Conservation (phyloP, 2,888 invertebrate species). For the Vesta saturnalis region DNA sequence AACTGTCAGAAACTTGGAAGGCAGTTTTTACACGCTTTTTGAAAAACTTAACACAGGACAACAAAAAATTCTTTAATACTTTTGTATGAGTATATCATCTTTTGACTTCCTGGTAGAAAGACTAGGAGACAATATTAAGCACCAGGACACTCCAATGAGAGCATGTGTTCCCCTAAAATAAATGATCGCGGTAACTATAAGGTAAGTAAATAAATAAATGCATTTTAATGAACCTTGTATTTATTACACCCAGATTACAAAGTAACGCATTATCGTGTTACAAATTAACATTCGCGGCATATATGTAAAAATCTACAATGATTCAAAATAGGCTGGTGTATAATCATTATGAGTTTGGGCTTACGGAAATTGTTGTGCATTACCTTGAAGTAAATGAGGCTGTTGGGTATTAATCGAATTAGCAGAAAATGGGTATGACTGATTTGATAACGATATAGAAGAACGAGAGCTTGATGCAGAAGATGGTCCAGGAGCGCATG, state of each 20-base stretch:
- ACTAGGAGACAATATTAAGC: background rate
- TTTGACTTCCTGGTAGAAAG: background rate
- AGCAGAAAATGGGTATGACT: too few relatives aligned
- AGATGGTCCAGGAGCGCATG: background rate
- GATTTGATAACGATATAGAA: too few relatives aligned
- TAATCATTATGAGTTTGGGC: too few relatives aligned
- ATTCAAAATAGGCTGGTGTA: too few relatives aligned
- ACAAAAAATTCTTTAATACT: background rate
- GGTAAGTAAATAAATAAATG: background rate
- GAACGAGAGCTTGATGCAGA: background rate
- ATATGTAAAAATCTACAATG: too few relatives aligned
- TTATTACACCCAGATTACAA: background rate
- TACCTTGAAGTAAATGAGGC: too few relatives aligned
- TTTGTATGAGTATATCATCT: background rate
- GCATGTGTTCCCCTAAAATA: background rate
- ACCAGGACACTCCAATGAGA: background rate
- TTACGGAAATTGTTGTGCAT: too few relatives aligned
- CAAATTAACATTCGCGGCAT: too few relatives aligned
- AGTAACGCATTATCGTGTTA: too few relatives aligned
- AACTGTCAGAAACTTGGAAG: background rate
- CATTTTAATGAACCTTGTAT: background rate
- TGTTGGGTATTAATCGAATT: too few relatives aligned
- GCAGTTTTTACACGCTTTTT: background rate
- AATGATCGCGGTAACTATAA: background rate
- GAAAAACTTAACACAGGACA: background rate